Evolutionary conservation across 2,888 invertebrate genomes (phyloP).

Genomic region (Colostygia pectinataria): DNA sequence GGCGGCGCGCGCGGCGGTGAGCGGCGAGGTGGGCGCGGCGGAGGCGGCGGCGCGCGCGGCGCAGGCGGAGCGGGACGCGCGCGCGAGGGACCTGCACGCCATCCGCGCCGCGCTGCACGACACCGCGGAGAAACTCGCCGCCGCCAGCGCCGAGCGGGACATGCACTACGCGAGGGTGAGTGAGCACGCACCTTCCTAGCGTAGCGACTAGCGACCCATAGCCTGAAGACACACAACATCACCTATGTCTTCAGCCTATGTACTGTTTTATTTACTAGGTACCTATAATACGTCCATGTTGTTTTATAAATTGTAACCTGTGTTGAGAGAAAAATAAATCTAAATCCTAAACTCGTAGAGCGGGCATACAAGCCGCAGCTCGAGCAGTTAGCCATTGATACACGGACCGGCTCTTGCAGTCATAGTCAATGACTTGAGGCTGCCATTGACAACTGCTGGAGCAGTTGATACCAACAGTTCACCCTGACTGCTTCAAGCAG

Average conservation of each 20-base stretch:
- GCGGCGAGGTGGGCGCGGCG: constrained; percentile 89
- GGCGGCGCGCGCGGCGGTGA: constrained; percentile 90
- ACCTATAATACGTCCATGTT: no score
- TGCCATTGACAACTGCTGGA: not conserved
- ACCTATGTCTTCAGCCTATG: no score
- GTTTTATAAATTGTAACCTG: no score
- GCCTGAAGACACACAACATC: no score
- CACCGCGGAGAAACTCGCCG: constrained; percentile 70
- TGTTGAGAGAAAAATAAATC: no score
- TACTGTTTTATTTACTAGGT: no score
- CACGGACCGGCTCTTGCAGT: not conserved
- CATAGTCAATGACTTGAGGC: not conserved
- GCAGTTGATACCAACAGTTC: not conserved
- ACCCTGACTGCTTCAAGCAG: no score
- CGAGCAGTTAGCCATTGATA: not conserved
- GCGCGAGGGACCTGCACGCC: constrained; percentile 66
- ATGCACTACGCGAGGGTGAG: constrained; percentile 74
- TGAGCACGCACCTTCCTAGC: no score
- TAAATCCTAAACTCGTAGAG: no score
- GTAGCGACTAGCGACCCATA: no score
- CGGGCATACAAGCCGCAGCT: not conserved
- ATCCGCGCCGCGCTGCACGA: constrained; percentile 69
- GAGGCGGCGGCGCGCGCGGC: constrained; percentile 71
- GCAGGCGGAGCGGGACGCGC: constrained; percentile 76
- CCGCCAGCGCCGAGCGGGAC: constrained; percentile 70